These are phyloP conservation scores for Eristalis intricaria DNA, from an alignment of 2,888 invertebrate genomes.

Conservation along the genomic window DNA sequence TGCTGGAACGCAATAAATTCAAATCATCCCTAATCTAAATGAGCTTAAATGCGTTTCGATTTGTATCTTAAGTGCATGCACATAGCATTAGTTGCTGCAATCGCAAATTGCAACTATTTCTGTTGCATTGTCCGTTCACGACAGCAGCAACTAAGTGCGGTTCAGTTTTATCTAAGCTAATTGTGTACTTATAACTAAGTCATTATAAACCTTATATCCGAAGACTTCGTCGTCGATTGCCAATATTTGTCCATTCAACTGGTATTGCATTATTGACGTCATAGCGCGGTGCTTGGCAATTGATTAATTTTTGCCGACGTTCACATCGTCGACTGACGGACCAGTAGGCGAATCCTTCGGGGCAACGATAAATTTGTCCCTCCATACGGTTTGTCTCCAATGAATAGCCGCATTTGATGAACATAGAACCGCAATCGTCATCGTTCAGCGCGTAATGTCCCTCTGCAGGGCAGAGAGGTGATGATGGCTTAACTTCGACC, in stretches of 20 bases:
- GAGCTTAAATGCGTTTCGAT: constrained; percentile 37
- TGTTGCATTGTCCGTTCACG: constrained; percentile 42
- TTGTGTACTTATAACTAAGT: constrained; percentile 28
- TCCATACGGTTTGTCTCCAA: constrained; percentile 82
- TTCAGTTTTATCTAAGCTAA: constrained; percentile 36
- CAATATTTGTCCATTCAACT: constrained; percentile 80
- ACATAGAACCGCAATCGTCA: constrained; percentile 86
- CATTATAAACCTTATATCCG: constrained; percentile 70
- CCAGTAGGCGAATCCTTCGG: constrained; percentile 89
- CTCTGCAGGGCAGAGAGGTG: constrained; percentile 85
- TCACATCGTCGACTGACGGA: constrained; percentile 90
- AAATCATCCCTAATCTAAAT: constrained; percentile 38
- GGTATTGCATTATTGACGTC: constrained; percentile 77
- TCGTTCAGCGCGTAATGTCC: constrained; percentile 88
- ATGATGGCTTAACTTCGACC: constrained; percentile 84
- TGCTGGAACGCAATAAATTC: constrained; percentile 31
- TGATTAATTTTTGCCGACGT: constrained; percentile 83
- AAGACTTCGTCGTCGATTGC: constrained; percentile 78
- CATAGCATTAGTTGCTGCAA: constrained; percentile 57
- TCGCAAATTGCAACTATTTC: constrained; percentile 48
- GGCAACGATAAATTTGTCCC: constrained; percentile 90
- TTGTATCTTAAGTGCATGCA: constrained; percentile 34
- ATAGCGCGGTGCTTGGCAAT: constrained; percentile 81
- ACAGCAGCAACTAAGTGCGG: constrained; percentile 56
- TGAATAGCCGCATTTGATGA: constrained; percentile 86